Evolutionary conservation across 2,888 invertebrate species (phyloP).

Genomic region (Drosophila hawaiiensis): DNA sequence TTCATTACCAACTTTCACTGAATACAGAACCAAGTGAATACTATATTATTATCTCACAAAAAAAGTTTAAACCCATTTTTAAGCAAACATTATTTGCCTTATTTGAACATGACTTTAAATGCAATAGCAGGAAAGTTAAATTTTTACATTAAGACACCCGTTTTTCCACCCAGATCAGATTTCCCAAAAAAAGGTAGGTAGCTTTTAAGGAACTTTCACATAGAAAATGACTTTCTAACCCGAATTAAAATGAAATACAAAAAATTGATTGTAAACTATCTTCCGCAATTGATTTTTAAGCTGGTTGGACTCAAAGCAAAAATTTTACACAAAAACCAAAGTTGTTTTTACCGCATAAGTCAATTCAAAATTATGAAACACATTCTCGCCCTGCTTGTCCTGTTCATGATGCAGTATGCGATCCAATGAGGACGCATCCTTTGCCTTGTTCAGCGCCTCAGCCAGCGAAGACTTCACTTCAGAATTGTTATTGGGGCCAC

Average conservation of each 20-base stretch:
- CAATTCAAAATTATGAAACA: constrained; percentile 96
- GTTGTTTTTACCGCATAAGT: constrained; percentile 92
- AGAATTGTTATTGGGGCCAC: constrained; percentile 28
- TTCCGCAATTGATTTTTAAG: not conserved
- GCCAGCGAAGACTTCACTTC: constrained; percentile 77
- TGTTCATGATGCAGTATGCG: constrained; percentile 94
- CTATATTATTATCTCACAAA: not conserved
- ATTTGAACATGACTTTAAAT: not conserved
- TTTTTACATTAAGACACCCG: not conserved
- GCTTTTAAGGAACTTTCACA: not conserved
- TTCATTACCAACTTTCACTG: not conserved
- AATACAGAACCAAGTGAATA: not conserved
- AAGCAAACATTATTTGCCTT: not conserved
- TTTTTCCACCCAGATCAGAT: not conserved
- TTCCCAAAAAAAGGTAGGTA: not conserved
- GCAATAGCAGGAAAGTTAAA: not conserved
- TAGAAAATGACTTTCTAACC: no score
- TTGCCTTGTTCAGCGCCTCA: constrained; percentile 93
- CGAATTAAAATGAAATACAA: no score
- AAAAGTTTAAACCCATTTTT: not conserved
- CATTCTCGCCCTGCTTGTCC: constrained; percentile 95
- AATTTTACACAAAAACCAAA: not conserved
- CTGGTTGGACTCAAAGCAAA: not conserved
- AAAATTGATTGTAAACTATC: not conserved
- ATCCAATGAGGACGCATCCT: constrained; percentile 98